These are phyloP conservation scores for Tyrophagus putrescentiae DNA, from an alignment of 1,140 invertebrate genomes.

Conservation along the genomic window DNA sequence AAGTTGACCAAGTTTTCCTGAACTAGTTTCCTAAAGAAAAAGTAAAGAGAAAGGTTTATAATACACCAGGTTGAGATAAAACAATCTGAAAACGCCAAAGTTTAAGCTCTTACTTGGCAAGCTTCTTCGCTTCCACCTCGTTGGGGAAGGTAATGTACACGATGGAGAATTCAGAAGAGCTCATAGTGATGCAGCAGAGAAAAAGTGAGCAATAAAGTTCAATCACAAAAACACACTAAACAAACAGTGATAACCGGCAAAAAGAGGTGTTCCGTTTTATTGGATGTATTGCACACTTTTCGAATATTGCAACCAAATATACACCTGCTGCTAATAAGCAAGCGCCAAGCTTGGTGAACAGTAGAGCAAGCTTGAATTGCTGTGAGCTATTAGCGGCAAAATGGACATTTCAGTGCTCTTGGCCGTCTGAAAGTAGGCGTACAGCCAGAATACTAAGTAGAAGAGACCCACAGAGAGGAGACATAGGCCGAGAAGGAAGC, in stretches of 20 bases:
- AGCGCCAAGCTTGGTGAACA: no score
- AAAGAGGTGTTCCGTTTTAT: background rate
- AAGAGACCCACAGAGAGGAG: background rate
- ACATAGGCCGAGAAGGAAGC: background rate
- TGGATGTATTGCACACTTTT: background rate
- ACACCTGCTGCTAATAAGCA: no score
- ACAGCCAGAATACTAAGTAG: constrained; percentile 7
- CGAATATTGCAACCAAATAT: no score
- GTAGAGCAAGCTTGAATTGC: background rate
- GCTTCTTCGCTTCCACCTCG: background rate
- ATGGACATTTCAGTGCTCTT: background rate
- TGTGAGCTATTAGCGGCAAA: background rate
- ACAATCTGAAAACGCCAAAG: background rate
- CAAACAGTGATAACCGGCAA: background rate
- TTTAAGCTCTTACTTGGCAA: constrained; percentile 1
- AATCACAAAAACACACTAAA: background rate
- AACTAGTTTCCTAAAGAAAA: background rate
- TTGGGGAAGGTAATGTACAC: constrained; percentile 8
- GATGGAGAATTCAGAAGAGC: background rate
- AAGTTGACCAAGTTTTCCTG: background rate
- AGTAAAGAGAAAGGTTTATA: background rate
- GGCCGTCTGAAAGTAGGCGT: background rate
- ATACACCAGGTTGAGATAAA: background rate
- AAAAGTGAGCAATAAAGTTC: no score
- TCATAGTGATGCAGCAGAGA: no score